Evolutionary conservation across 2,888 invertebrate species (phyloP), one percentile per base, ranked within the genome.

Genomic region (Sinohyriopsis cumingii): DNA sequence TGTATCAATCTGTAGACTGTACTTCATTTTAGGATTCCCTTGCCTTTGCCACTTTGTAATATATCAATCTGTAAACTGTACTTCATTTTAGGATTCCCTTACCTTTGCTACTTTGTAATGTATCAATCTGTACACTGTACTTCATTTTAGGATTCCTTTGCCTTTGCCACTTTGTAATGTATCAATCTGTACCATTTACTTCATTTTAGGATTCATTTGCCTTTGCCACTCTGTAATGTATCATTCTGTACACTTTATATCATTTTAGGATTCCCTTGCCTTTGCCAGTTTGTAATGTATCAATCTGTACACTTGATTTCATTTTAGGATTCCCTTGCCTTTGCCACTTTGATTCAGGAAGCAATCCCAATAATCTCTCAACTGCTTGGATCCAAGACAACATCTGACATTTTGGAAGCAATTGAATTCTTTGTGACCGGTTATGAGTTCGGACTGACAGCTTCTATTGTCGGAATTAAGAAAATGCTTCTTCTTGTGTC

Each of bases 391-490:
- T 91, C 91, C 4, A 89, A 90, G 71, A 90, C 87, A 74, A 92
- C 94, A 6, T 93, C 94, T 0, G 97, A 97, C 88, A 95, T 96
- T 20, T 93, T 94, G 67, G 98, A 97, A 89, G 95, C 97, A 0
- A 94, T 98, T 45, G 94, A 95, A 72, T 96, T 97, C 88, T 95
- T 98, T 81, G 95, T 95, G 0, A 93, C 94, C 12, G 85, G 87
- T 93, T 65, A 94, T 94, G 87, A 90, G 78, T 91, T 91, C 80
- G 89, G 89, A 2, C 79, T 89, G 60, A 77, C 81, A 5, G 81
- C 86, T 19, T 84, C 87, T 5, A 92, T 93, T 79, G 85, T 91
- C 55, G 96, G 95, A 1, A 93, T 96, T 72, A 92, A 93, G 71
- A 93, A 93, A 82, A 95, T 96, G 94, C 89, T 96, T 78, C 91